These are phyloP conservation scores for Holacanthella duospinosa DNA, from an alignment of 2,888 invertebrate genomes.

Conservation along the genomic window DNA sequence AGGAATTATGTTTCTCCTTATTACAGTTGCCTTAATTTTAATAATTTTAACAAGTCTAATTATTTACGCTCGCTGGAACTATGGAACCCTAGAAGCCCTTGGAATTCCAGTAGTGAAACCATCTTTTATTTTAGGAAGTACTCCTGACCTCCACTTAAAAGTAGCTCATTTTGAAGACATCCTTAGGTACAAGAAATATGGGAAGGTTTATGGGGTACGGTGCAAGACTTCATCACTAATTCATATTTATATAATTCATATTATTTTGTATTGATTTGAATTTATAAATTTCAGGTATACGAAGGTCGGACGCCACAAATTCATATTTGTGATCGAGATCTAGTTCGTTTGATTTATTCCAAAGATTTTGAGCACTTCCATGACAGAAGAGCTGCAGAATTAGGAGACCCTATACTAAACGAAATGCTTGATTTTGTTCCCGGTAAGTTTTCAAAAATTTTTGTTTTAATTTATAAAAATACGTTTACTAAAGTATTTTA, in stretches of 20 bases:
- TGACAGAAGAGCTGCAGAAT: conserved; percentile 20
- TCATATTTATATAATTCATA: neutral
- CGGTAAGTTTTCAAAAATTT: conserved; percentile 13
- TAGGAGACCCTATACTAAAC: conserved; percentile 25
- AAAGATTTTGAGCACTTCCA: conserved; percentile 30
- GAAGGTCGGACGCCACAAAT: conserved; percentile 31
- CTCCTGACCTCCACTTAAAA: conserved; percentile 29
- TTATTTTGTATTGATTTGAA: neutral
- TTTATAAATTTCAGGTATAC: conserved; percentile 24
- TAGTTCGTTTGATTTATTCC: conserved; percentile 31
- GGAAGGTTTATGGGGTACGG: conserved; percentile 35
- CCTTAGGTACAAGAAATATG: conserved; percentile 30
- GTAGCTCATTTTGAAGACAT: conserved; percentile 32
- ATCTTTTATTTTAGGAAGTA: conserved; percentile 28
- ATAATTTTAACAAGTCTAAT: conserved; percentile 4
- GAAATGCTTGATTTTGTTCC: conserved; percentile 33
- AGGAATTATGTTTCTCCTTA: neutral
- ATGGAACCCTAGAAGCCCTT: conserved; percentile 29
- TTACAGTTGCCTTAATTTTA: neutral
- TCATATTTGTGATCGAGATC: conserved; percentile 31
- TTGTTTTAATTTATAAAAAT: neutral
- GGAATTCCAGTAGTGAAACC: conserved; percentile 31
- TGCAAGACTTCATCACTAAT: no score
- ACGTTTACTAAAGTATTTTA: neutral
- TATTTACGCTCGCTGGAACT: conserved; percentile 32